These are phyloP conservation scores for Prosapia bicincta DNA, from an alignment of 2,888 invertebrate genomes.

Conservation along the genomic window DNA sequence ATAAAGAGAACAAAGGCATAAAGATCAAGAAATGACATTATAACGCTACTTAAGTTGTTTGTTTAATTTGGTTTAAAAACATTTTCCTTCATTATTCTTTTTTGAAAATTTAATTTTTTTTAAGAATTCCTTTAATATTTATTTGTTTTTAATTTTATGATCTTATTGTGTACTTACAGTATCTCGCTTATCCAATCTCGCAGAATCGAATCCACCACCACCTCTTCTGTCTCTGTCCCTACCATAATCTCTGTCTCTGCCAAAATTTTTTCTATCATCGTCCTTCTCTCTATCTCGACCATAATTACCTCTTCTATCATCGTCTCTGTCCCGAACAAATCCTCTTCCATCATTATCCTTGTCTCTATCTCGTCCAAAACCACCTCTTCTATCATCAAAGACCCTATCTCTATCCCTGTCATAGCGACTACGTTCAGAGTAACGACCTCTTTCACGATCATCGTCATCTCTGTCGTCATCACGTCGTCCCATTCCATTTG, in stretches of 20 bases:
- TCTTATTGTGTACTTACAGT: background rate
- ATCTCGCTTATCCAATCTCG: conserved; percentile 30
- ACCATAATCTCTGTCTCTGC: conserved; percentile 34
- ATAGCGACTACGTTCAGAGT: background rate
- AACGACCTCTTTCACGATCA: background rate
- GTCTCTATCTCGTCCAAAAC: conserved; percentile 26
- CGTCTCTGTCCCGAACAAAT: conserved; percentile 24
- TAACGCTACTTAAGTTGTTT: too few relatives aligned
- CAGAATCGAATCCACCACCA: conserved; percentile 43
- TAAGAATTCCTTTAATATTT: too few relatives aligned
- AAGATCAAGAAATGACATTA: too few relatives aligned
- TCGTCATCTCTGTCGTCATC: background rate
- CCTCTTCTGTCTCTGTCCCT: conserved; percentile 44
- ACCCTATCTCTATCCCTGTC: conserved; percentile 27
- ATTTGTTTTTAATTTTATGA: too few relatives aligned
- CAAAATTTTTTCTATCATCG: conserved; percentile 23
- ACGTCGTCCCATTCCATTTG: background rate
- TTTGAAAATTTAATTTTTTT: too few relatives aligned
- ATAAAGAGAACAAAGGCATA: too few relatives aligned
- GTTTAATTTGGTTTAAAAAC: too few relatives aligned
- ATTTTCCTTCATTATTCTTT: too few relatives aligned
- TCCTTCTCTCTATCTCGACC: conserved; percentile 34
- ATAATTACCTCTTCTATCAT: conserved; percentile 29
- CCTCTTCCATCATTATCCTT: conserved; percentile 19
- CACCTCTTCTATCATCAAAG: conserved; percentile 29